These are phyloP conservation scores for Bradypodion ventrale DNA, from an alignment of 2,797 vertebrate species.

Conservation along the genomic window DNA sequence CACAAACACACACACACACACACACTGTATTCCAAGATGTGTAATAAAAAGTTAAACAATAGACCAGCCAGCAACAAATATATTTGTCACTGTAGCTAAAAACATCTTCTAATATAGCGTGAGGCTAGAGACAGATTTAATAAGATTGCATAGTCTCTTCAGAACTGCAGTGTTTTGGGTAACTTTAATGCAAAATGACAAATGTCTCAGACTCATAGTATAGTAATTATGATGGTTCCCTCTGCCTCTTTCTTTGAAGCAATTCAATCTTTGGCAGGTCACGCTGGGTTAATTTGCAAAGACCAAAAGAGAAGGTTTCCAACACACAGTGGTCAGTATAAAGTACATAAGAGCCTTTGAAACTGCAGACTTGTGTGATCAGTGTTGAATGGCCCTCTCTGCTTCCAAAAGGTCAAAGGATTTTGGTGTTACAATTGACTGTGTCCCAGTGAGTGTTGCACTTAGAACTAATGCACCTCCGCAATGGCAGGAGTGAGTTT, in stretches of 20 bases:
- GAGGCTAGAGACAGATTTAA: slow-evolving; percentile 57
- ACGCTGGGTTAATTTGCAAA: slow-evolving; percentile 64
- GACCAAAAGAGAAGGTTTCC: slow-evolving; percentile 45
- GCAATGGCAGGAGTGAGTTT: slow-evolving; percentile 60
- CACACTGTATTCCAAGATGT: slow-evolving; percentile 35
- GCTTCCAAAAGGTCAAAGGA: slow-evolving; percentile 56
- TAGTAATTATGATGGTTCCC: slow-evolving; percentile 50
- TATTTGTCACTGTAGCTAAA: slow-evolving; percentile 54
- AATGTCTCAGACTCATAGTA: slow-evolving; percentile 52
- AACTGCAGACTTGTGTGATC: slow-evolving; percentile 57
- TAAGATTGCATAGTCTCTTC: slow-evolving; percentile 63
- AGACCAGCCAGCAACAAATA: slow-evolving; percentile 38
- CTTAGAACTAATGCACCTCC: slow-evolving; percentile 60
- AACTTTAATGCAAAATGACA: slow-evolving; percentile 64
- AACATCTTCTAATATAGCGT: slow-evolving; percentile 22
- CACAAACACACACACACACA: slow-evolving; percentile 24
- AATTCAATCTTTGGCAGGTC: slow-evolving; percentile 52
- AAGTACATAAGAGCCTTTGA: slow-evolving; percentile 14
- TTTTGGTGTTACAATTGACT: slow-evolving; percentile 59
- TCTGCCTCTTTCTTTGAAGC: slow-evolving; percentile 53
- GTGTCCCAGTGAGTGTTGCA: slow-evolving; percentile 49
- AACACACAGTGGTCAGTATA: not conserved
- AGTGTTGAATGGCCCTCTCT: slow-evolving; percentile 53
- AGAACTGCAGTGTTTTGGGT: slow-evolving; percentile 51
- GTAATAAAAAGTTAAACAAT: slow-evolving; percentile 47